Evolutionary conservation across 2,113 vertebrate species (phyloP).

Genomic region (Stegastes partitus): DNA sequence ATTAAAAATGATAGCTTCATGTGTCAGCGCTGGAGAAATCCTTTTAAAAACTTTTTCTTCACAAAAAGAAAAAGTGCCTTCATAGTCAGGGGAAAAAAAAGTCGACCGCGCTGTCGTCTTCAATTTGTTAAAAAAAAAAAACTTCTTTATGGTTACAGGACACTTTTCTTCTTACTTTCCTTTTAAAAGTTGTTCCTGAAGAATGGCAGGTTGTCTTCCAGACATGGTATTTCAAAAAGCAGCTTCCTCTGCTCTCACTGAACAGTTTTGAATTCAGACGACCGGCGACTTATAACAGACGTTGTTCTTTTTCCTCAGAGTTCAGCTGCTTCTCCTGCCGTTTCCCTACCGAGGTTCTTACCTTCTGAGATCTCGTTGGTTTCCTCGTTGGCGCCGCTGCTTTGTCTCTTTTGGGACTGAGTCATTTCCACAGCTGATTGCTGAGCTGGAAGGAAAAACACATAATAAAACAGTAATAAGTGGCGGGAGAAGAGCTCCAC

Average conservation of each 20-base stretch:
- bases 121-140: no score
- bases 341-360: constrained; percentile 43
- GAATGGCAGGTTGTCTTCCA: neutral
- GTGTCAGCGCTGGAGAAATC: neutral
- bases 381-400: constrained; percentile 7
- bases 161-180: neutral
- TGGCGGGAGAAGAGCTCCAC: no score
- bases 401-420: constrained; percentile 48
- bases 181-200: neutral
- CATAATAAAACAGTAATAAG: neutral
- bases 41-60: neutral
- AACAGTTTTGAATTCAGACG: constrained; percentile 20
- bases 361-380: constrained; percentile 75
- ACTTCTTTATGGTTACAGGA: neutral
- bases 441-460: constrained; percentile 55
- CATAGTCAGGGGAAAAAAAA: no score
- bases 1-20: no score
- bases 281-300: neutral
- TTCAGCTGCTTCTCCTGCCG: neutral
- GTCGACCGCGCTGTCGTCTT: neutral
- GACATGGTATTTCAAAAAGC: neutral
- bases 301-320: neutral
- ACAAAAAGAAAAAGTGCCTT: neutral
- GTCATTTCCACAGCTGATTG: constrained; percentile 17
- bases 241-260: neutral